These are phyloP conservation scores for Syngnathus rostellatus DNA, from an alignment of 2,797 vertebrate species.

Conservation along the genomic window DNA sequence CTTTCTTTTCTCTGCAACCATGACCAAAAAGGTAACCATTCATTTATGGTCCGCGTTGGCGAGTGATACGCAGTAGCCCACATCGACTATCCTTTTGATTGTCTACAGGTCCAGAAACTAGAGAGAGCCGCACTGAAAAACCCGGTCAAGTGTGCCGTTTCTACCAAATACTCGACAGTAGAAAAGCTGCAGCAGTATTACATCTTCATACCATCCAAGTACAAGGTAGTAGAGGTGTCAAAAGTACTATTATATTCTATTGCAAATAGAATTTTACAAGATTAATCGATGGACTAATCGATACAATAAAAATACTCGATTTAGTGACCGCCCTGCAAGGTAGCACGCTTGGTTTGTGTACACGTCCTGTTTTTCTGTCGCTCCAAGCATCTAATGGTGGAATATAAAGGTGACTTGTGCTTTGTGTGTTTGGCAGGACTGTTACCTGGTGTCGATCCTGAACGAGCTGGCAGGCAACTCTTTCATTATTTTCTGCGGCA, in stretches of 20 bases:
- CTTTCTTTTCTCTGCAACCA: constrained; percentile 94
- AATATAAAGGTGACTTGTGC: not conserved
- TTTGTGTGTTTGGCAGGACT: constrained; percentile 72
- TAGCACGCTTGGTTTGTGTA: constrained; percentile 29
- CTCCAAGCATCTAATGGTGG: not conserved
- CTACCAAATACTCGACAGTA: constrained; percentile 92
- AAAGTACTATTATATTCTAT: too few species aligned
- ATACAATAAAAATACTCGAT: too few species aligned
- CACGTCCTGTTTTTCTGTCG: not conserved
- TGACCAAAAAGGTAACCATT: constrained; percentile 91
- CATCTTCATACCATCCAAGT: constrained; percentile 93
- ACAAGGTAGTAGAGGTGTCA: constrained; percentile 63
- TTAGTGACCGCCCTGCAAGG: constrained; percentile 25
- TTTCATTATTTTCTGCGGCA: constrained; percentile 96
- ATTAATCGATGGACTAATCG: too few species aligned
- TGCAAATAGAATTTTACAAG: too few species aligned
- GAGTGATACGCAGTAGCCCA: too few species aligned
- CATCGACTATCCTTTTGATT: not conserved
- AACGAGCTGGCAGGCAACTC: constrained; percentile 98
- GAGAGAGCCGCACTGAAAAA: constrained; percentile 91
- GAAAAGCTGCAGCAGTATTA: constrained; percentile 96
- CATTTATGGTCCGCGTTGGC: not conserved
- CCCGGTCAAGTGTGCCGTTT: constrained; percentile 91
- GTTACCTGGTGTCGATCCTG: constrained; percentile 92
- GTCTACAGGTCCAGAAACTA: constrained; percentile 89